A percentile compares a stretch with the other conserved stretches of the same genome.
Evolutionary conservation across 2,888 invertebrate genomes (phyloP).

Genomic region (Parnassius mnemosyne): DNA sequence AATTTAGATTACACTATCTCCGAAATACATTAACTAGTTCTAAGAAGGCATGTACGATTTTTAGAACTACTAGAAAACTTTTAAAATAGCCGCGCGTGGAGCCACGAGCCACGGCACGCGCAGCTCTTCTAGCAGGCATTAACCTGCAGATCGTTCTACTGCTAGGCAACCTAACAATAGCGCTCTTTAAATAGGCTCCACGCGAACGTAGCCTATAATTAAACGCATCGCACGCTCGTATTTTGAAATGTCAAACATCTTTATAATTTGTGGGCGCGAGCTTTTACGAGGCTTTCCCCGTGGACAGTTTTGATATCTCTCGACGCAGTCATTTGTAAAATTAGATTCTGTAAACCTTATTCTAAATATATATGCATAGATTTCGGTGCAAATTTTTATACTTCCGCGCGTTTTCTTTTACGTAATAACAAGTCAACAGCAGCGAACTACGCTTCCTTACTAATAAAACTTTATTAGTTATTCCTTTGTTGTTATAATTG

Average conservation of each 20-base stretch:
- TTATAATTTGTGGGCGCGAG: constrained; percentile 13
- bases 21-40: too few species aligned
- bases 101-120: constrained; percentile 15
- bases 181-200: constrained; percentile 20
- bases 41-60: too few species aligned
- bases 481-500: too few species aligned
- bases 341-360: constrained; percentile 3
- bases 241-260: constrained; percentile 24
- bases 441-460: background rate
- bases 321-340: background rate
- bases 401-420: background rate
- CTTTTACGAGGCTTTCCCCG: constrained; percentile 2
- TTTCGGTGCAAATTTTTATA: background rate
- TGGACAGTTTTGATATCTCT: background rate
- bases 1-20: too few species aligned
- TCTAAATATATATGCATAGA: background rate
- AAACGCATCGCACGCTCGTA: constrained; percentile 20
- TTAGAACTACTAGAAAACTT: background rate
- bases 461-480: too few species aligned
- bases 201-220: constrained; percentile 22
- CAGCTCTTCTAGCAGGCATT: constrained; percentile 18
- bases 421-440: background rate
- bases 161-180: constrained; percentile 26
- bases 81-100: constrained; percentile 12
- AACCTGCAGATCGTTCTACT: constrained; percentile 20